Evolutionary conservation across 2,797 vertebrate genomes (phyloP).

Genomic region (Neoniphon sammara): DNA sequence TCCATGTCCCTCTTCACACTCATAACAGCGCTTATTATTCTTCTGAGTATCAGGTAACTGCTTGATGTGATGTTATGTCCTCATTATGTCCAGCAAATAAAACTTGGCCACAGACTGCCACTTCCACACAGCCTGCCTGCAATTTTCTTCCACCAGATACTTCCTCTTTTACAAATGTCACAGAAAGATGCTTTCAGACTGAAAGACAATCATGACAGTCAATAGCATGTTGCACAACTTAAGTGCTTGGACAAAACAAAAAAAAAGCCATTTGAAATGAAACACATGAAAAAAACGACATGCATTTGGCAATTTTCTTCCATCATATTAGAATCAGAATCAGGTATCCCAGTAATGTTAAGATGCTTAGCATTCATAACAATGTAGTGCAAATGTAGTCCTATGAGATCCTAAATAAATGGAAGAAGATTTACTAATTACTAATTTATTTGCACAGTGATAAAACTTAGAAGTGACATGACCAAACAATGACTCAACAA

Average conservation of each 20-base stretch:
- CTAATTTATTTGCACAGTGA: background rate
- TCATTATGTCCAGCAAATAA: background rate
- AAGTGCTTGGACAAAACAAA: background rate
- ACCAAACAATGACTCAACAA: no score
- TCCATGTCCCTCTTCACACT: constrained; percentile 84
- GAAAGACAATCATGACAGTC: background rate
- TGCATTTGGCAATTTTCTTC: no score
- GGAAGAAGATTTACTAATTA: no score
- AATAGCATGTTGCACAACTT: background rate
- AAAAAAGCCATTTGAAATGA: background rate
- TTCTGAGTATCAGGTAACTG: constrained; percentile 83
- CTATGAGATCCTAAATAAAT: background rate
- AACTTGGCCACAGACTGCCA: no score
- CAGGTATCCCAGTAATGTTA: background rate
- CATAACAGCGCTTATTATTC: constrained; percentile 80
- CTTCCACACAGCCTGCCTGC: background rate
- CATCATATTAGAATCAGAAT: background rate
- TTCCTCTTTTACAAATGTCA: background rate
- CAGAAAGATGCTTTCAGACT: background rate
- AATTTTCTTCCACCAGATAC: background rate
- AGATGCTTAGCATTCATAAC: background rate
- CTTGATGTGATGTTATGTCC: background rate
- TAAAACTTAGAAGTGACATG: no score
- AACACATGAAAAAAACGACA: background rate
- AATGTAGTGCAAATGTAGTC: background rate